Evolutionary conservation across 2,113 vertebrate genomes (phyloP).

Genomic region (Romanogobio albipinnatus): DNA sequence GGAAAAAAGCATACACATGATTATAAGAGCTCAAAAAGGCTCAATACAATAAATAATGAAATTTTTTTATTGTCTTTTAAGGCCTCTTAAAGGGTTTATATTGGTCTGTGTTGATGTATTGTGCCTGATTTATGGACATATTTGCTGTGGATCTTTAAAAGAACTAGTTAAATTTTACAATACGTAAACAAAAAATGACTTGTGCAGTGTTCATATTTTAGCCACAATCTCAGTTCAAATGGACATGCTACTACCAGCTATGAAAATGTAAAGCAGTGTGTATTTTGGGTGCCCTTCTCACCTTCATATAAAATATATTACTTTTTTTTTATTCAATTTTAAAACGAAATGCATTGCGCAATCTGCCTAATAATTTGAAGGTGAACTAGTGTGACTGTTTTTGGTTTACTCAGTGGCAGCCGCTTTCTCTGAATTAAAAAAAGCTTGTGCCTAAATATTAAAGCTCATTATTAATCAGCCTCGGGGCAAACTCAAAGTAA

Average conservation of each 20-base stretch:
- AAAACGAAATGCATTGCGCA: background rate
- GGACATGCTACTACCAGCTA: background rate
- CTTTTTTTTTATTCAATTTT: background rate
- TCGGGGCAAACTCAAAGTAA: background rate
- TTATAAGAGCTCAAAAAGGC: background rate
- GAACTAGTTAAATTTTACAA: background rate
- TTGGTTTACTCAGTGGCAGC: background rate
- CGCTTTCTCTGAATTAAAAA: constrained; percentile 7
- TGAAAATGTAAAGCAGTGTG: background rate
- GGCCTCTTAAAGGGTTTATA: background rate
- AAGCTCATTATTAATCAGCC: constrained; percentile 10
- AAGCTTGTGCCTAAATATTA: constrained; percentile 11
- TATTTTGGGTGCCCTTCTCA: background rate
- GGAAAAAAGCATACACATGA: background rate
- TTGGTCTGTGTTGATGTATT: background rate
- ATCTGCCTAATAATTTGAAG: background rate
- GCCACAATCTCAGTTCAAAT: background rate
- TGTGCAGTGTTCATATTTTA: background rate
- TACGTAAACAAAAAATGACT: background rate
- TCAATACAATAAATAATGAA: background rate
- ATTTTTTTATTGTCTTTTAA: background rate
- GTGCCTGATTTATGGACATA: background rate
- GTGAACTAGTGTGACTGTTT: background rate
- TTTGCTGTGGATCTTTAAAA: background rate
- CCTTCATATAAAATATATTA: background rate